Evolutionary conservation across 2,113 vertebrate genomes (phyloP), one percentile per base, ranked within the genome.

Genomic region (Narcine bancroftii): DNA sequence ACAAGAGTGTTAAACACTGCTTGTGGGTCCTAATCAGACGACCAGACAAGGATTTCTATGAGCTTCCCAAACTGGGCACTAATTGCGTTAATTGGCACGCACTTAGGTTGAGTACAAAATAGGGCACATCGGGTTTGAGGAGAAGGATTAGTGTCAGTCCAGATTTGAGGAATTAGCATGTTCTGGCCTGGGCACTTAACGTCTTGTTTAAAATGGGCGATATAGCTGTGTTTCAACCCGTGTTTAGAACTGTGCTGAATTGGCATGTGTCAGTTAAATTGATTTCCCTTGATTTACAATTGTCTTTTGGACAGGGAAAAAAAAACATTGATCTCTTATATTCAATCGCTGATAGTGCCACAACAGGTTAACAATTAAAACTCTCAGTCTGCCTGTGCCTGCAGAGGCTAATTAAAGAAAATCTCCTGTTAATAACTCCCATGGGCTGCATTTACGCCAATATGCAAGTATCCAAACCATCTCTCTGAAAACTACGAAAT

Each of bases 371-470:
- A 69, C 56, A 13, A 83, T 89, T 21, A 45, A 69, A 91, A 47
- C 9, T 42, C 89, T 71, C 11, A 33, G 60, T 91, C 39, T 85
- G 15, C 17, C n/a, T 21, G 33, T 17, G 42, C 89, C 89, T 26
- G 66, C 1, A 60, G 13, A 69, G 42, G 42, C 89, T 91, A 91
- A 91, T 91, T 91, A 71, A 69, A 42, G 65, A 66, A 91, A 91
- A 42, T 39, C 89, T 29, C 89, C 65, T 45, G 63, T 42, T 45
- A 69, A 66, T 39, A 45, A 91, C 60, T 91, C 89, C 63, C 65
- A n/a, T 39, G 85, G 39, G n/a, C 4, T 7, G 15, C n/a, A 91
- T 29, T 3, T 29, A 45, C 42, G 45, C 63, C 65, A 13, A 69
- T 33, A 21, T 47, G 65, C 39, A 47, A 39, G 89, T 69, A 71